Evolutionary conservation across 2,888 invertebrate genomes (phyloP).

Genomic region (Leucoma salicis): DNA sequence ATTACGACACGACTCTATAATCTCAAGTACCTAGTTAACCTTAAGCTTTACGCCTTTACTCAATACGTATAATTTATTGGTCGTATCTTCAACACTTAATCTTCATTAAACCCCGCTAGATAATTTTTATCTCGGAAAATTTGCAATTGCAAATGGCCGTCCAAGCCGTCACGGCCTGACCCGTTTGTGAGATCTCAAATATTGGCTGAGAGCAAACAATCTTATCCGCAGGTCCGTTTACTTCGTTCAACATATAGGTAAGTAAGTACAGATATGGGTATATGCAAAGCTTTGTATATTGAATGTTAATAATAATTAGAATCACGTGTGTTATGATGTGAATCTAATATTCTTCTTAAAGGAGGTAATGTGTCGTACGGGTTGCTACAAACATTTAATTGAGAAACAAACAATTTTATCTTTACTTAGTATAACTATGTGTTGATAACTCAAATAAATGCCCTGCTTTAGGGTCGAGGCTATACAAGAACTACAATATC

Average conservation of each 20-base stretch:
- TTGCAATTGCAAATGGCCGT: conserved; percentile 75
- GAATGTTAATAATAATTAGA: conserved; percentile 4
- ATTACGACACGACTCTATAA: conserved; percentile 10
- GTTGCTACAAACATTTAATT: too few relatives aligned
- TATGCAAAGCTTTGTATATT: background rate
- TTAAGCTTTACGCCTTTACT: conserved; percentile 38
- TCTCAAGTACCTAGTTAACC: conserved; percentile 22
- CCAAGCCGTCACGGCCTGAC: conserved; percentile 62
- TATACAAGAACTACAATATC: too few relatives aligned
- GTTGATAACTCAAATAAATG: too few relatives aligned
- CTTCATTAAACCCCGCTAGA: conserved; percentile 64
- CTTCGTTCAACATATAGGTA: conserved; percentile 55
- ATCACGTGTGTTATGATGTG: background rate
- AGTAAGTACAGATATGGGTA: too few relatives aligned
- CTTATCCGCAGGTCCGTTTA: conserved; percentile 69
- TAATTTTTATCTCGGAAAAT: conserved; percentile 78
- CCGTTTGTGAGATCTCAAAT: conserved; percentile 73
- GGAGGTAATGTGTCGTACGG: too few relatives aligned
- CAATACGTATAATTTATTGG: conserved; percentile 36
- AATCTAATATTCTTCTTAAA: too few relatives aligned
- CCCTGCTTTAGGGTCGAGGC: too few relatives aligned
- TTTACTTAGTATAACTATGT: too few relatives aligned
- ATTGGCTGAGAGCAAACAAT: conserved; percentile 70
- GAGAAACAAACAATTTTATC: too few relatives aligned
- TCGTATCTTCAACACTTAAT: conserved; percentile 57